phyloP scores from a whole-genome alignment of 2,888 invertebrate genomes.

The Phyllotreta striolata region DNA sequence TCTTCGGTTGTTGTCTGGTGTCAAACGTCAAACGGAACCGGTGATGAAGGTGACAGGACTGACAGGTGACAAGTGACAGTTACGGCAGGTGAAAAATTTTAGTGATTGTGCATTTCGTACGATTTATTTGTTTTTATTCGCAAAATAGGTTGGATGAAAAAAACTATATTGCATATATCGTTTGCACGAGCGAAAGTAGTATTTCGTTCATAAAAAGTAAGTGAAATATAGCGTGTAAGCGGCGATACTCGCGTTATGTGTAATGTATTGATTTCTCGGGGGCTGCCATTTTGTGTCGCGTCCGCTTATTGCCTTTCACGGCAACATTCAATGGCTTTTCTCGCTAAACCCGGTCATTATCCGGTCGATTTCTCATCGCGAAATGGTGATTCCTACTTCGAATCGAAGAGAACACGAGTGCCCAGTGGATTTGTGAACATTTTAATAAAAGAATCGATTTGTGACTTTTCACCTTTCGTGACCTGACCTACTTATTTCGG shows the following conservation, averaged over 20 bases:
- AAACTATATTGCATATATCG: slow-evolving; percentile 30
- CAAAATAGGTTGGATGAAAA: slow-evolving; percentile 22
- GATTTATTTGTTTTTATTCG: no score
- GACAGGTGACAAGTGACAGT: no score
- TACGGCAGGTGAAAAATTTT: no score
- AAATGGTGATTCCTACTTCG: slow-evolving; percentile 29
- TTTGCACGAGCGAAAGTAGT: slow-evolving; percentile 40
- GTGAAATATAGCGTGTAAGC: slow-evolving; percentile 45
- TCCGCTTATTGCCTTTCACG: slow-evolving; percentile 35
- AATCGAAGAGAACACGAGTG: slow-evolving; percentile 35
- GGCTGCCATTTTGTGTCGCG: slow-evolving; percentile 39
- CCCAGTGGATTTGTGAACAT: slow-evolving; percentile 34
- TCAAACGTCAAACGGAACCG: no score
- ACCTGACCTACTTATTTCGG: slow-evolving; percentile 30
- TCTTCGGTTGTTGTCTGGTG: no score
- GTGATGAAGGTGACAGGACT: no score
- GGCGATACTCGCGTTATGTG: slow-evolving; percentile 45
- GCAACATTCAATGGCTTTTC: slow-evolving; percentile 34
- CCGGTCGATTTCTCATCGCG: slow-evolving; percentile 35
- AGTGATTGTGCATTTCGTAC: no score
- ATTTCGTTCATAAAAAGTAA: slow-evolving; percentile 48
- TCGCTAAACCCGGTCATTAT: slow-evolving; percentile 22
- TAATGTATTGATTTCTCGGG: slow-evolving; percentile 44
- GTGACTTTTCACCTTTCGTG: slow-evolving; percentile 33
- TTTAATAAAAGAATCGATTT: slow-evolving; percentile 20